A percentile compares a stretch with the other conserved stretches of the same genome.
These are phyloP conservation scores for Pocota personata DNA, from an alignment of 2,888 invertebrate species.

Conservation along the genomic window DNA sequence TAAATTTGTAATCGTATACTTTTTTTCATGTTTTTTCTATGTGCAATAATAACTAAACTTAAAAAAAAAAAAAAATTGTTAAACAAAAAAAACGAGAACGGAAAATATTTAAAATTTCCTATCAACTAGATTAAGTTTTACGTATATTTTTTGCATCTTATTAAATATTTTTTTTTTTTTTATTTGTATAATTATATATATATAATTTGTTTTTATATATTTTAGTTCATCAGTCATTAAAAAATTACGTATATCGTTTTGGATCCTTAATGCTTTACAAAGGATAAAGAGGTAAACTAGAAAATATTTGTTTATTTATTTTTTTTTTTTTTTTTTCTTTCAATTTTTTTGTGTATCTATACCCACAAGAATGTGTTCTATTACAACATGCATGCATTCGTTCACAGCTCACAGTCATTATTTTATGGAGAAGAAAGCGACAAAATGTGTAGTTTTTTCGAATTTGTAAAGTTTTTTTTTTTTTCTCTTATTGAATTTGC, in stretches of 20 bases:
- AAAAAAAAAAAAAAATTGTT: slow-evolving; percentile 49
- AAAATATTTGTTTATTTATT: slow-evolving; percentile 72
- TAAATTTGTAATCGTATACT: slow-evolving; percentile 72
- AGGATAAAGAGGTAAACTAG: slow-evolving; percentile 72
- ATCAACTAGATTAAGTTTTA: slow-evolving; percentile 71
- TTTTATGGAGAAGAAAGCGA: slow-evolving; percentile 46
- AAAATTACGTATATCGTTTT: slow-evolving; percentile 79
- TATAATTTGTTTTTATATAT: slow-evolving; percentile 69
- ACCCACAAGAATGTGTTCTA: slow-evolving; percentile 41
- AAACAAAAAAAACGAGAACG: slow-evolving; percentile 49
- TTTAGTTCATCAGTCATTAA: slow-evolving; percentile 77
- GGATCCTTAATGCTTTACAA: slow-evolving; percentile 69
- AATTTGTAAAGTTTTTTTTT: slow-evolving; percentile 16
- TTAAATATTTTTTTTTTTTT: slow-evolving; percentile 71
- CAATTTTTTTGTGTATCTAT: slow-evolving; percentile 38
- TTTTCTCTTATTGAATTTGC: slow-evolving; percentile 43
- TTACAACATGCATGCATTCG: slow-evolving; percentile 61
- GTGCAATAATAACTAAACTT: slow-evolving; percentile 59
- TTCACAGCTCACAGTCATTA: slow-evolving; percentile 69
- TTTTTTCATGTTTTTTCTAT: slow-evolving; percentile 56
- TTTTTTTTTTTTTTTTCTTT: slow-evolving; percentile 45
- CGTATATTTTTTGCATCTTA: slow-evolving; percentile 71
- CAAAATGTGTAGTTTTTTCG: slow-evolving; percentile 37
- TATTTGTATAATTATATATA: slow-evolving; percentile 71
- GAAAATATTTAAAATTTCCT: slow-evolving; percentile 57